Percentiles rank a stretch among this genome's conserved stretches.
Evolutionary conservation across 2,113 vertebrate genomes (phyloP).

Genomic region (Willisornis vidua): DNA sequence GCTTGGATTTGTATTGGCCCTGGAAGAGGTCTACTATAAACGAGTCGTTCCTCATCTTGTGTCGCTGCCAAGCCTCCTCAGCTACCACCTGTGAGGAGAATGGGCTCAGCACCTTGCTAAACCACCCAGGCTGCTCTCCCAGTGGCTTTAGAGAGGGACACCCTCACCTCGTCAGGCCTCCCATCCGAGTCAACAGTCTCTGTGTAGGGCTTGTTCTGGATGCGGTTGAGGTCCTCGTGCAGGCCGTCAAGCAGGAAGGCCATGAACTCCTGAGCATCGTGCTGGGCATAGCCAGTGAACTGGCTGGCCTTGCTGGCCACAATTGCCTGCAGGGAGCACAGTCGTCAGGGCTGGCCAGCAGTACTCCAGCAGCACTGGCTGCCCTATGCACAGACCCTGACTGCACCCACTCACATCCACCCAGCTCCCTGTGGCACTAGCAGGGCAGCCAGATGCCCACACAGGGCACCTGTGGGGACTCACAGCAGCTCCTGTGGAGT

Average conservation of each 20-base stretch:
- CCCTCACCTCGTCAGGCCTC: constrained; percentile 88
- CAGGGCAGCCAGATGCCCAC: not conserved
- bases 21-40: constrained; percentile 98
- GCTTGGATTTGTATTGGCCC: constrained; percentile 98
- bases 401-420: not conserved
- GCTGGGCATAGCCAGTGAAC: constrained; percentile 97
- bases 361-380: not conserved
- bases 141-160: not conserved
- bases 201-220: constrained; percentile 97
- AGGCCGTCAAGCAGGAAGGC: constrained; percentile 95
- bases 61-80: constrained; percentile 96
- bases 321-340: constrained; percentile 80
- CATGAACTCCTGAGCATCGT: constrained; percentile 99
- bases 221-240: constrained; percentile 97
- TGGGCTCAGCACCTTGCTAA: not conserved
- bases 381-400: not conserved
- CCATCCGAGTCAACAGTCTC: constrained; percentile 96
- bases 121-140: not conserved
- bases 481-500: not conserved
- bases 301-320: constrained; percentile 98
- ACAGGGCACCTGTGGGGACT: not conserved
- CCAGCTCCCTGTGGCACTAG: not conserved
- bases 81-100: constrained; percentile 86
- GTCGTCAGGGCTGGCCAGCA: not conserved
- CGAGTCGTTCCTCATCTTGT: constrained; percentile 98